These are phyloP conservation scores for Zenarchopterus dispar DNA, from an alignment of 2,797 vertebrate species.

Conservation along the genomic window DNA sequence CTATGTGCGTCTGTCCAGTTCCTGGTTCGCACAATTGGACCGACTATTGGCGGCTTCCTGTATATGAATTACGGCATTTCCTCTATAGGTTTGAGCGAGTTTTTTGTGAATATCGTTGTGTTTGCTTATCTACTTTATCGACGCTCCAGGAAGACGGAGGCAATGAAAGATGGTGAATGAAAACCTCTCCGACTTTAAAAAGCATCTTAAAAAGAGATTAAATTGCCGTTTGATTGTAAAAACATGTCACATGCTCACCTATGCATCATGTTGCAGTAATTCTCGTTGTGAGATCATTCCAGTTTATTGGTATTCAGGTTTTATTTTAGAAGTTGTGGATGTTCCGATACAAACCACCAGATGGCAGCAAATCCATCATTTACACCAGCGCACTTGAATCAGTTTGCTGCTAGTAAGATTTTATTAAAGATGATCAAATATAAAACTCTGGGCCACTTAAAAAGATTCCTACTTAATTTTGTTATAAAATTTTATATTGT, in stretches of 20 bases:
- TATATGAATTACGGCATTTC: conserved; percentile 88
- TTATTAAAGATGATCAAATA: not conserved
- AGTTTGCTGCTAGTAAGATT: not conserved
- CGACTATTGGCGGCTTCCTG: conserved; percentile 89
- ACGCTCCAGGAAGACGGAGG: conserved; percentile 29
- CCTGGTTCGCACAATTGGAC: conserved; percentile 88
- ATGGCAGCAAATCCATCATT: conserved; percentile 46
- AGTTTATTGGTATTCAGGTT: not conserved
- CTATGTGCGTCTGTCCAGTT: conserved; percentile 89
- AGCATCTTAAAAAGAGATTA: not conserved
- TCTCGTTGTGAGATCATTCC: not conserved
- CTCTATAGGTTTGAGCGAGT: conserved; percentile 88
- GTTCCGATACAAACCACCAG: conserved; percentile 39
- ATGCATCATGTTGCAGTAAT: not conserved
- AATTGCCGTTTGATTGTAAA: not conserved
- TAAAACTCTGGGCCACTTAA: not conserved
- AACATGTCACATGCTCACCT: not conserved
- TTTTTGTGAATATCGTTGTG: conserved; percentile 80
- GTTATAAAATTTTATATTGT: conserved; percentile 18
- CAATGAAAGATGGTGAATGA: conserved; percentile 29
- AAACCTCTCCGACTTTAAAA: not conserved
- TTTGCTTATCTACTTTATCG: conserved; percentile 80
- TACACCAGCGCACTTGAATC: conserved; percentile 6
- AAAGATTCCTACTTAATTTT: not conserved
- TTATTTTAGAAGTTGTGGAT: not conserved